Evolutionary conservation across 2,113 vertebrate genomes (phyloP), one percentile per base, ranked within the genome.

Genomic region (Dipodomys stephensi): DNA sequence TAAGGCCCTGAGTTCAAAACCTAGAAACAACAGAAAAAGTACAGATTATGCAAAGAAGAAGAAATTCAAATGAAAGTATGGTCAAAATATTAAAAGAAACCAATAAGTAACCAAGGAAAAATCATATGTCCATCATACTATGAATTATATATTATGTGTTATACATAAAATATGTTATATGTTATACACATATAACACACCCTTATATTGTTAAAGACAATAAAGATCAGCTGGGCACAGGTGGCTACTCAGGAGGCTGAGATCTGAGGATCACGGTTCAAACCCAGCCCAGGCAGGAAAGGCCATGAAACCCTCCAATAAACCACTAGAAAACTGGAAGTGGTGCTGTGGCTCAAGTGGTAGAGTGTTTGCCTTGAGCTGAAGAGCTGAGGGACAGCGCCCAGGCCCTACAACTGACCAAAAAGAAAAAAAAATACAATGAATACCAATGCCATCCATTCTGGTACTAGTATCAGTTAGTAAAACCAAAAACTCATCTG

Each of bases 81-180:
- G 6, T 13, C 6, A 69, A 92, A 90, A 73, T 89, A 60, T 23
- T 16, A 86, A 87, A 60, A 83, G 9, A 74, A 71, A 5, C 65
- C 20, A 82, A 30, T 39, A 80, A 73, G 93, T 78, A 87, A 76
- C 78, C 92, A 82, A 49, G 44, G 62, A 35, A 92, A 92, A 49
- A 73, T 18, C 68, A 64, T 23, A 89, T 39, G 25, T 23, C 1
- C 60, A 53, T 35, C 53, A 87, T 79, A 53, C 10, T 76, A 53
- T 49, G 78, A 49, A 30, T 60, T 82, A 65, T 60, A 62, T 30
- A 72, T 27, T 46, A n/a, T 13, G 23, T 68, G 72, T 35, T 32
- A 44, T 22, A 2, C 20, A 60, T n/a, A 77, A 32, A 60, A 67
- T 90, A 35, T 39, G 39, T 39, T 39, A 39, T 35, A n/a, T 76